A percentile compares a stretch with the other conserved stretches of the same genome.
Conservation (phyloP, 2,797 vertebrate genomes). For the Clarias platycephalus region DNA sequence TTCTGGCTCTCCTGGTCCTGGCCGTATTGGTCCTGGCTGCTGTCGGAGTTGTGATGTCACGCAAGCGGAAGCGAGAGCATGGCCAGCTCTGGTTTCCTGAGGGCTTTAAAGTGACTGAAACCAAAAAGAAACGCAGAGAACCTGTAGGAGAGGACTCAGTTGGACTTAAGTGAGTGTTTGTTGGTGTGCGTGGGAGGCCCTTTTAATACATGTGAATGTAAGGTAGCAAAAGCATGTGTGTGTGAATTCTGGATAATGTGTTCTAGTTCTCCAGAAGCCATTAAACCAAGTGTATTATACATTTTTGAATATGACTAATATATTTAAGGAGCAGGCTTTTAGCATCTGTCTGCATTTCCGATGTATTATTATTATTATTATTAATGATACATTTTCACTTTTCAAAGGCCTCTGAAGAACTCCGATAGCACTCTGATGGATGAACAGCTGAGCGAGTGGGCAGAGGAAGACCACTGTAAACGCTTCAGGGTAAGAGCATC, state of each 20-base stretch:
- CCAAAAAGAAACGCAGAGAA: constrained; percentile 94
- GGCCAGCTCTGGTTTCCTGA: constrained; percentile 98
- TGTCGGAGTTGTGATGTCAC: constrained; percentile 87
- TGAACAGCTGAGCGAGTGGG: constrained; percentile 94
- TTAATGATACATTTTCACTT: background rate
- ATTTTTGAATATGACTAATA: background rate
- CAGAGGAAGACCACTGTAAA: constrained; percentile 86
- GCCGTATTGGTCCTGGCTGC: constrained; percentile 88
- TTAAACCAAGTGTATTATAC: background rate
- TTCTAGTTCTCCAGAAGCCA: too few species aligned
- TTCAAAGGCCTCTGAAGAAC: constrained; percentile 87
- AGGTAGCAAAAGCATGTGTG: constrained; percentile 20
- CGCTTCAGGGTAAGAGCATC: constrained; percentile 84
- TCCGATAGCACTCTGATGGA: constrained; percentile 92
- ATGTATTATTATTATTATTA: background rate
- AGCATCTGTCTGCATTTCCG: background rate
- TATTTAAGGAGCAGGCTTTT: background rate
- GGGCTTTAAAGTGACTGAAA: constrained; percentile 93
- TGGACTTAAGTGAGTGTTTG: constrained; percentile 90
- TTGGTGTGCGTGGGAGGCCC: constrained; percentile 64
- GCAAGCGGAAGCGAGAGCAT: constrained; percentile 91
- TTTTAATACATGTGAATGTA: background rate
- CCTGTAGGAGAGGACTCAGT: constrained; percentile 94
- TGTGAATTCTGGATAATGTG: constrained; percentile 62
- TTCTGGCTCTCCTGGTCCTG: constrained; percentile 83